Base-by-base conservation (phyloP, 2,888 invertebrate genomes). In the Sericinus montela region DNA sequence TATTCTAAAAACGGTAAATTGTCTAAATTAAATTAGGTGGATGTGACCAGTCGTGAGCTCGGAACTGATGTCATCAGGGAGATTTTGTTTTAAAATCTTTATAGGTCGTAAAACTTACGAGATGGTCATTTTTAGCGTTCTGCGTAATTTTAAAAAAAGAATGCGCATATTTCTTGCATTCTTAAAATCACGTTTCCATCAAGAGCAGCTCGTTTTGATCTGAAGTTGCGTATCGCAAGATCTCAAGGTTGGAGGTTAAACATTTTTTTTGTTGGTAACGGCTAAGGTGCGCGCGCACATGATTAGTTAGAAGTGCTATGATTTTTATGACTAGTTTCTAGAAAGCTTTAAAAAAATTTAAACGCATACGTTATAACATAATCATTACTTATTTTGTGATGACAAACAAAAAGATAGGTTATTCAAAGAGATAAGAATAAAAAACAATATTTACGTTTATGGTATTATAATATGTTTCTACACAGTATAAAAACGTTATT, bases 21-120 rank as follows among this genome's bases (percentile, higher is more conserved):
- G 65, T 72, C 74, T 76, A 76, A 80, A 80, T 80, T 78, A 78
- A 80, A 76, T 72, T 69, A 68, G 69, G 63, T 70, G 70, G 72
- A 71, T 68, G 64, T 64, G 68, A 63, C 69, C 72, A 65, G 57
- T 67, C 69, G 72, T 67, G 69, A 32, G 53, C 55, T 57, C 47
- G 49, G 42, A 55, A 59, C 60, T 65, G 59, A 63, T 60, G 60
- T 62, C 58, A 59, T 57, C 58, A 52, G 49, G 51, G 52, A 54
- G 52, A 55, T 55, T 58, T 39, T 46, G 46, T 41, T 52, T 58
- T 54, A 55, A 53, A 58, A 56, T 48, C 39, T 39, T 44, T 44
- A 49, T 49, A 49, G 44, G 57, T 60, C 59, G 56, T 60, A 56
- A 60, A 59, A 58, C 59, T 53, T 54, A 48, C 55, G 51, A 59